Conservation (phyloP, 2,113 vertebrate genomes). For the Raja brachyura region DNA sequence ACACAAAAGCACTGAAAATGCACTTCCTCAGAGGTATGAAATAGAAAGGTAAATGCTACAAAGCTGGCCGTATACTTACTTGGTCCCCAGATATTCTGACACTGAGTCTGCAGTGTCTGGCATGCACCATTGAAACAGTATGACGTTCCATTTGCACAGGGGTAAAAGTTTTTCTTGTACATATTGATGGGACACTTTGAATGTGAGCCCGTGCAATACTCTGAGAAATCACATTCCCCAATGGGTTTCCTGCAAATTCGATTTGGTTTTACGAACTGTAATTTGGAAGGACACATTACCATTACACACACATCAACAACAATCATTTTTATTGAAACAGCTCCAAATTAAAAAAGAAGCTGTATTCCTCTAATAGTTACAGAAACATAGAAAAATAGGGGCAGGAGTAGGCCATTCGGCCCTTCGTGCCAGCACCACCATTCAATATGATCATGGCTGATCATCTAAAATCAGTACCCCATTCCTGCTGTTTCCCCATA, state of each 20-base stretch:
- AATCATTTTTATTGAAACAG: not conserved
- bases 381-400: no score
- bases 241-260: constrained; percentile 26
- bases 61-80: not conserved
- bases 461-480: no score
- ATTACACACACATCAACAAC: not conserved
- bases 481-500: no score
- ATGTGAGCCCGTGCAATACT: constrained; percentile 5
- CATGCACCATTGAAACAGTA: constrained; percentile 30
- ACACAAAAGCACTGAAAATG: not conserved
- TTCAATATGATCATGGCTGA: no score
- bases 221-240: constrained; percentile 32
- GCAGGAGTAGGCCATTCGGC: no score
- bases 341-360: not conserved
- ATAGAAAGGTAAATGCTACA: not conserved
- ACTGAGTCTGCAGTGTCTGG: constrained; percentile 11
- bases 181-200: not conserved
- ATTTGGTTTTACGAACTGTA: constrained; percentile 14
- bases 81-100: constrained; percentile 29
- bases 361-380: not conserved
- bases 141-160: constrained; percentile 15
- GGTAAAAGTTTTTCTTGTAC: constrained; percentile 20
- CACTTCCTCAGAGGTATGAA: not conserved
- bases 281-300: not conserved
- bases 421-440: no score